A percentile compares a stretch with the other conserved stretches of the same genome.
These are phyloP conservation scores for Australoheros facetus DNA, from an alignment of 2,797 vertebrate genomes.

Conservation along the genomic window DNA sequence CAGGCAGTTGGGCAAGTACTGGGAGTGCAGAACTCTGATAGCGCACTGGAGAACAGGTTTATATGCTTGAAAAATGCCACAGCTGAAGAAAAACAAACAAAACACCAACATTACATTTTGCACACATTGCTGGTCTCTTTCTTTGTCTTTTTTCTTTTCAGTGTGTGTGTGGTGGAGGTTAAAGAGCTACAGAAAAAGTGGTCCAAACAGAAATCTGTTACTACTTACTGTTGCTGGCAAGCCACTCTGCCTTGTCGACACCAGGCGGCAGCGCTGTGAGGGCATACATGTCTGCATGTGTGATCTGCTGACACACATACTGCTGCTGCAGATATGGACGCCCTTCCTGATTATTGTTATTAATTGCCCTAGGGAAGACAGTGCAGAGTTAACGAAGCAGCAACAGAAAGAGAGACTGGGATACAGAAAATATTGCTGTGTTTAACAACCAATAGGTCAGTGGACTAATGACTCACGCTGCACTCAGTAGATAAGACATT, in stretches of 20 bases:
- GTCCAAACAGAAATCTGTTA: not conserved
- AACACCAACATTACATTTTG: not conserved
- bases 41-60: conserved; percentile 80
- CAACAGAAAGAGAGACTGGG: conserved; percentile 19
- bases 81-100: conserved; percentile 63
- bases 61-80: conserved; percentile 84
- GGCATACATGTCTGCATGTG: conserved; percentile 66
- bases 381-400: conserved; percentile 48
- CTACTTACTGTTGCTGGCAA: conserved; percentile 82
- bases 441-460: conserved; percentile 55
- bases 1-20: conserved; percentile 80
- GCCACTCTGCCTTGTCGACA: conserved; percentile 81
- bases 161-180: not conserved
- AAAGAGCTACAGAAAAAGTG: not conserved
- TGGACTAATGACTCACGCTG: conserved; percentile 59
- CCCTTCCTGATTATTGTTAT: conserved; percentile 79
- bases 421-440: conserved; percentile 34
- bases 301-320: conserved; percentile 74
- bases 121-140: not conserved
- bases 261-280: conserved; percentile 76
- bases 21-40: conserved; percentile 83
- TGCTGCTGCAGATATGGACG: conserved; percentile 79
- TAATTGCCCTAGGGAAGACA: conserved; percentile 72
- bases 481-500: conserved; percentile 58
- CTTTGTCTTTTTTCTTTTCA: not conserved